Evolutionary conservation across 2,113 vertebrate genomes (phyloP).

Genomic region (Egretta garzetta): DNA sequence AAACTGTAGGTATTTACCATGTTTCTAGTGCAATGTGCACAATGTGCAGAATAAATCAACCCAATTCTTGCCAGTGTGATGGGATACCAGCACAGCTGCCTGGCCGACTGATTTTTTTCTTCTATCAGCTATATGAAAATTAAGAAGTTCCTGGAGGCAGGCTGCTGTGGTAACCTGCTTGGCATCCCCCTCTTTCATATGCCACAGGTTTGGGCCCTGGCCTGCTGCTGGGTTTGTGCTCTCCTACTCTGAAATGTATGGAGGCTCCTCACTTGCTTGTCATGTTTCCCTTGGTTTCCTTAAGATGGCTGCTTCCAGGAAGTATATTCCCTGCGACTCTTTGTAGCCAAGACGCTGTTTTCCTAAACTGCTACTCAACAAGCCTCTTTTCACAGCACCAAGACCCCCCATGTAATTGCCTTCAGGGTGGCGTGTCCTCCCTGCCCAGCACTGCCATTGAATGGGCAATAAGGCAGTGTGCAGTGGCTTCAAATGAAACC

Average conservation of each 20-base stretch:
- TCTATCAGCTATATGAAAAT: not conserved
- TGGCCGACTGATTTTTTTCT: not conserved
- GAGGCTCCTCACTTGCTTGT: not conserved
- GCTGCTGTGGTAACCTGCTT: not conserved
- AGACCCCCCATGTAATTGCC: not conserved
- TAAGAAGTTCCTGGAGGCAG: not conserved
- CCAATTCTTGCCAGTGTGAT: not conserved
- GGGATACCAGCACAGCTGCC: not conserved
- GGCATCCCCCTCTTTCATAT: accelerated
- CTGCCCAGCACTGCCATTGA: not conserved
- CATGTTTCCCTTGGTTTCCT: not conserved
- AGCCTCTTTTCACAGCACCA: not conserved
- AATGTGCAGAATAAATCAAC: not conserved
- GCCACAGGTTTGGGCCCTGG: not conserved
- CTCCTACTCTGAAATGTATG: not conserved
- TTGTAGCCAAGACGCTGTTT: not conserved
- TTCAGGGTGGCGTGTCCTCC: not conserved
- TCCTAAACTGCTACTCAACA: not conserved
- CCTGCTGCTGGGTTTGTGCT: not conserved
- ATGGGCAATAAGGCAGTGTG: not conserved
- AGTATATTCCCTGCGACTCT: not conserved
- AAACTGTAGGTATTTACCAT: not conserved
- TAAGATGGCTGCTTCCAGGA: not conserved
- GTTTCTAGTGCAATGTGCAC: not conserved
- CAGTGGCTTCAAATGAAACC: not conserved